Evolutionary conservation across 2,797 vertebrate species (phyloP), one percentile per base, ranked within the genome.

Genomic region (Capromys pilorides): DNA sequence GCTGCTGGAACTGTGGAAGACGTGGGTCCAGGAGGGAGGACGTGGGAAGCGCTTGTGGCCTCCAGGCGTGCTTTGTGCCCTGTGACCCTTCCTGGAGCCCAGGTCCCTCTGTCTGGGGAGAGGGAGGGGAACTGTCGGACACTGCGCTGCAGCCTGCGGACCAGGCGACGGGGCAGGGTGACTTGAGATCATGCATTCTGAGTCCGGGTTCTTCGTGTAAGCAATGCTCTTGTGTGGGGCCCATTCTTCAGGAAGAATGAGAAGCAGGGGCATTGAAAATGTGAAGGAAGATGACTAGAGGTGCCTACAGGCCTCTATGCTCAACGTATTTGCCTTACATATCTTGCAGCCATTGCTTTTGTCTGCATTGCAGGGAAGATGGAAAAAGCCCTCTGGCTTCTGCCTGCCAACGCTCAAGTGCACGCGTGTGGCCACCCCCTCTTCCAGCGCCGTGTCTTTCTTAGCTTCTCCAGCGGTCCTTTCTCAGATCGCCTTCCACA

Each of bases 181-280:
- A 22, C 62, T 57, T n/a, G 61, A 61, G 4, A 2, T 57, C 54
- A 39, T 12, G 51, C 33, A 12, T 62, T 86, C 5, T 41, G 36
- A 73, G 94, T 80, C 94, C 94, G 88, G 16, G 10, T 39, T 67
- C 54, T 41, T 11, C 45, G 0, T 33, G 59, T 33, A 96, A 61
- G 95, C 2, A 85, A 4, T 66, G 61, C 62, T 82, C 89, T 14
- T 96, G 1, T 80, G 64, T 51, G 94, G 5, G 33, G 73, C 22
- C 79, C 10, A 86, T 95, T 96, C 22, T 92, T 75, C 75, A 95
- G 96, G 84, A 78, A 77, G 31, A 81, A 18, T 16, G 90, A 80
- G 3, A 49, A 71, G 39, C 93, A 33, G 2, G 84, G 12, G 84
- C 85, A 96, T 79, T 93, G 45, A 92, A 67, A 28, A 92, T 91